Base-by-base conservation (phyloP, 2,888 invertebrate genomes). In the Lithophane semibrunnea region DNA sequence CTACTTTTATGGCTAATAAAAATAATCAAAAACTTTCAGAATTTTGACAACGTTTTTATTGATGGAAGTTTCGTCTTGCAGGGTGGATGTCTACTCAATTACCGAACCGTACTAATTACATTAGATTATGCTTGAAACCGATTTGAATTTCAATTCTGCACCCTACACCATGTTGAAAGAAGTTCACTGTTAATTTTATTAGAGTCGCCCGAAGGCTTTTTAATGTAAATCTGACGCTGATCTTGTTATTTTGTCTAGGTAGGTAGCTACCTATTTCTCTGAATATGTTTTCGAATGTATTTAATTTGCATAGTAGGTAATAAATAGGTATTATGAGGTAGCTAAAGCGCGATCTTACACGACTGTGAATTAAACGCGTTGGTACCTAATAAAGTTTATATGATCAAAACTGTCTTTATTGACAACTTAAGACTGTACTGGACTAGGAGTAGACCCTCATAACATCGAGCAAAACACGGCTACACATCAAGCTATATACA, bases 91-190 rank as follows among this genome's bases (percentile, higher is more conserved):
- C 95, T 94, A 94, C 95, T 96, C 95, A 94, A 95, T 96, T 96
- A 95, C 94, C 83, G 90, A 86, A 90, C 88, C 90, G 91, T 91
- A 93, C 94, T 95, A 96, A 96, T 96, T 96, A 93, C 93, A 95
- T 96, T 95, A 95, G 92, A 88, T 92, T 68, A 93, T 93, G 93
- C 93, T 91, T 82, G 91, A 94, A 92, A 92, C 93, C 92, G 90
- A 96, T 96, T 96, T 95, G 94, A 96, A 96, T 96, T 95, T 95
- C 95, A 96, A 96, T 95, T 93, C 92, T 81, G 91, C 87, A 90
- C 91, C 92, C 90, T 90, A 90, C 92, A 92, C 90, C 87, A 91
- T 91, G 91, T 92, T 91, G 76, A 90, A 91, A 92, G 93, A 94
- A 94, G 93, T 80, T 92, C 94, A 93, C 92, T 91, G 94, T 94